Conservation (phyloP, 2,888 invertebrate genomes). For the Stenolophus ochropezus region DNA sequence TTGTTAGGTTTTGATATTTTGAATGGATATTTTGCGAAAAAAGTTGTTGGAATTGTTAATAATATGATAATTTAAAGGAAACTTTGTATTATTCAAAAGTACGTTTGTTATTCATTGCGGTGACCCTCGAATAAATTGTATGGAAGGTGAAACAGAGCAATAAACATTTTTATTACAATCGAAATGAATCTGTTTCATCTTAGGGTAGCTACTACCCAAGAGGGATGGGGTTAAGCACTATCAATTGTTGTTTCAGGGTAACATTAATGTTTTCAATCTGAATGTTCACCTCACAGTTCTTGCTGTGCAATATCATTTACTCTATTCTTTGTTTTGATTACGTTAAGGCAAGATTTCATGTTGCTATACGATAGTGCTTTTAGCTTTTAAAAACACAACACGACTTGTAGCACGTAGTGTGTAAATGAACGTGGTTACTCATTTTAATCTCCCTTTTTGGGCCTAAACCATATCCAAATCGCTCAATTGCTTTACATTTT, state of each 20-base stretch:
- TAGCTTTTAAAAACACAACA: constrained; percentile 72
- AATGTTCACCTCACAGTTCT: constrained; percentile 45
- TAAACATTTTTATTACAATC: constrained; percentile 40
- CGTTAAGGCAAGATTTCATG: constrained; percentile 52
- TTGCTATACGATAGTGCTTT: constrained; percentile 71
- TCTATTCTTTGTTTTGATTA: constrained; percentile 32
- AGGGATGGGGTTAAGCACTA: constrained; percentile 58
- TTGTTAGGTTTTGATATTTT: too few relatives aligned
- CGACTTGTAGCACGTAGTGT: constrained; percentile 67
- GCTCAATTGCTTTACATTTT: background rate
- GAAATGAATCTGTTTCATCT: constrained; percentile 35
- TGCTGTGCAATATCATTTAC: constrained; percentile 51
- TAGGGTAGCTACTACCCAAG: constrained; percentile 53
- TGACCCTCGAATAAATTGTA: background rate
- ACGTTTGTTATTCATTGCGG: background rate
- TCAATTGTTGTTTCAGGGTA: constrained; percentile 56
- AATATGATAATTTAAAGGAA: too few relatives aligned
- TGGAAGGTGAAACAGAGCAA: constrained; percentile 40
- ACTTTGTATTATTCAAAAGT: background rate
- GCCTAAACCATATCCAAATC: constrained; percentile 40
- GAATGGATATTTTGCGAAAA: constrained; percentile 6
- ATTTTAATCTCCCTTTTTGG: constrained; percentile 49
- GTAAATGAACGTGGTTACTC: constrained; percentile 52
- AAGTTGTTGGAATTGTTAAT: too few relatives aligned
- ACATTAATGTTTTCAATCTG: constrained; percentile 51